Percentiles rank a stretch among this genome's conserved stretches.
These are phyloP conservation scores for Cistogaster globosa DNA, from an alignment of 2,888 invertebrate genomes.

Conservation along the genomic window DNA sequence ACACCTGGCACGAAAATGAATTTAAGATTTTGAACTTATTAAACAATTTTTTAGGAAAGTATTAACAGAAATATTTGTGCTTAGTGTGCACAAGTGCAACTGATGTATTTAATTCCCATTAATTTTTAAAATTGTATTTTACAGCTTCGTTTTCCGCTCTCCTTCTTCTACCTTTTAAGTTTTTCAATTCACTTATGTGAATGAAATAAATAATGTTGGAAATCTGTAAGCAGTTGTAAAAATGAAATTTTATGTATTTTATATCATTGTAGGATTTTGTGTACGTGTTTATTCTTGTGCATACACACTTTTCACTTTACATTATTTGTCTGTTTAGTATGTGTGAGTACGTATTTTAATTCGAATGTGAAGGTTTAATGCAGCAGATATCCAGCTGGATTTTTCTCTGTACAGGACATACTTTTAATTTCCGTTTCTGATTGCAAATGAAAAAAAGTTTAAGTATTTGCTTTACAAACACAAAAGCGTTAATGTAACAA, in stretches of 20 bases:
- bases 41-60: constrained; percentile 17
- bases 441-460: constrained; percentile 49
- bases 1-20: too few species aligned
- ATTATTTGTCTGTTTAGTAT: constrained; percentile 1
- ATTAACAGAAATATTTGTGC: constrained; percentile 60
- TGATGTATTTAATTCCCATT: constrained; percentile 70
- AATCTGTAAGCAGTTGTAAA: constrained; percentile 70
- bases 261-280: constrained; percentile 37
- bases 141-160: constrained; percentile 19
- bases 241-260: constrained; percentile 67
- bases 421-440: constrained; percentile 71
- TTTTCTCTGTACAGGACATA: constrained; percentile 68
- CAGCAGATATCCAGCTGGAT: constrained; percentile 54
- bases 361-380: constrained; percentile 28
- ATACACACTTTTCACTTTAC: not conserved
- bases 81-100: constrained; percentile 69
- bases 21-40: not conserved
- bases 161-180: constrained; percentile 21
- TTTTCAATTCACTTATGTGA: constrained; percentile 62
- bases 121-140: constrained; percentile 23
- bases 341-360: constrained; percentile 7
- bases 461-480: not conserved
- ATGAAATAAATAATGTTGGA: constrained; percentile 50
- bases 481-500: constrained; percentile 7
- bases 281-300: constrained; percentile 14